Evolutionary conservation across 2,113 vertebrate species (phyloP).

Genomic region (Psettodes erumei): DNA sequence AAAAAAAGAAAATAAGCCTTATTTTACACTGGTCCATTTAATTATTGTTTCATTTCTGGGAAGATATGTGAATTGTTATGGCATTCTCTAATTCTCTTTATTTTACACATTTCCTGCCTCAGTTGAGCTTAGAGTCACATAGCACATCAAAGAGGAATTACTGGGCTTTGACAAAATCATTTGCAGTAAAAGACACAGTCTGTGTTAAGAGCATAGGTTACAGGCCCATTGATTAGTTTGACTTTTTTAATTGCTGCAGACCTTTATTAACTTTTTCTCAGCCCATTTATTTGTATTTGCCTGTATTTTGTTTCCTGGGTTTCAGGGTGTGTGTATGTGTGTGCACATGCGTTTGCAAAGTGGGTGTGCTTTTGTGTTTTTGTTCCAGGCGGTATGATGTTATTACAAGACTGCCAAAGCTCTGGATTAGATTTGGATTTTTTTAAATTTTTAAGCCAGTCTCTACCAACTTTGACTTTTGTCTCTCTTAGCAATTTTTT

Average conservation of each 20-base stretch:
- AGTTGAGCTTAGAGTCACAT: too few relatives aligned
- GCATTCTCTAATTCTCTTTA: neutral
- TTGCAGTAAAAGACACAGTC: neutral
- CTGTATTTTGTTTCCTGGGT: conserved; percentile 76
- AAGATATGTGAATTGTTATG: neutral
- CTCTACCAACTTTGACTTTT: conserved; percentile 28
- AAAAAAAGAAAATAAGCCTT: too few relatives aligned
- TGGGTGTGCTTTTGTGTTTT: conserved; percentile 28
- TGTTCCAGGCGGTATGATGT: conserved; percentile 55
- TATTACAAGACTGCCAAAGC: conserved; percentile 59
- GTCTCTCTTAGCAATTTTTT: conserved; percentile 1
- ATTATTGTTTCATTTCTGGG: neutral
- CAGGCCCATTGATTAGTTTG: neutral
- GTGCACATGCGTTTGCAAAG: conserved; percentile 14
- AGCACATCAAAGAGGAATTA: neutral
- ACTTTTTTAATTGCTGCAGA: conserved; percentile 24
- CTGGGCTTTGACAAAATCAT: neutral
- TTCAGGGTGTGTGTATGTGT: conserved; percentile 46
- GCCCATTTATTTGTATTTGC: conserved; percentile 67
- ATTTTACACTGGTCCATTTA: too few relatives aligned
- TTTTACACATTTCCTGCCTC: neutral
- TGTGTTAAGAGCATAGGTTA: neutral
- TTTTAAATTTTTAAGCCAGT: conserved; percentile 47
- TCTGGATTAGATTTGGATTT: conserved; percentile 66
- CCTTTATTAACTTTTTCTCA: conserved; percentile 44